phyloP scores from a whole-genome alignment of 2,888 invertebrate genomes.

The Epirrita christyi region DNA sequence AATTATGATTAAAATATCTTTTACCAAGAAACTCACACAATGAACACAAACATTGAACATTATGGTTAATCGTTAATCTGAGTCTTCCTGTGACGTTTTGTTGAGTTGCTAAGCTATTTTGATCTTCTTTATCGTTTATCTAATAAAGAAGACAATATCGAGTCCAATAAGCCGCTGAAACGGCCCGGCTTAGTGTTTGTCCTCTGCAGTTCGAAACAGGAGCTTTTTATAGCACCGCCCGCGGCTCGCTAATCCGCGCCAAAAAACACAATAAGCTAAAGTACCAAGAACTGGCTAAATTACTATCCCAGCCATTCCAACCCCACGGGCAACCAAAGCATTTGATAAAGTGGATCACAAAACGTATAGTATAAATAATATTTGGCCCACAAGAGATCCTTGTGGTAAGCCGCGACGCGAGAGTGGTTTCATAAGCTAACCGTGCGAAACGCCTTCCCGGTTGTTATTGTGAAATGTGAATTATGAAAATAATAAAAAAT shows the following conservation, averaged over 20 bases:
- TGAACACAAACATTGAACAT: no score
- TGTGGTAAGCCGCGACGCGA: slow-evolving; percentile 72
- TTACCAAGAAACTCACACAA: no score
- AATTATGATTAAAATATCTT: no score
- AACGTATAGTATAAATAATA: slow-evolving; percentile 81
- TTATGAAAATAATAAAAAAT: slow-evolving; percentile 85
- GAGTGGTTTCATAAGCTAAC: slow-evolving; percentile 80
- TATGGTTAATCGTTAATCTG: no score
- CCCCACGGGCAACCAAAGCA: slow-evolving; percentile 76
- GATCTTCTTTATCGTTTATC: slow-evolving; percentile 31
- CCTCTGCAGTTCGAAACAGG: slow-evolving; percentile 56
- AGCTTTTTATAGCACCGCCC: slow-evolving; percentile 70
- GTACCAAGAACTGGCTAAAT: slow-evolving; percentile 67
- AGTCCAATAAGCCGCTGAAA: slow-evolving; percentile 55
- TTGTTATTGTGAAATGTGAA: slow-evolving; percentile 84
- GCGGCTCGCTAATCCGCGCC: slow-evolving; percentile 70
- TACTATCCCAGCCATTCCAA: slow-evolving; percentile 76
- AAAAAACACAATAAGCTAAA: slow-evolving; percentile 80
- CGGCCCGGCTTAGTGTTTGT: slow-evolving; percentile 58
- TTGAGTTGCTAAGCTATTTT: slow-evolving; percentile 16
- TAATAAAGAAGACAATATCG: slow-evolving; percentile 51
- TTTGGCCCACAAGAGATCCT: slow-evolving; percentile 77
- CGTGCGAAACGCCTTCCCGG: slow-evolving; percentile 83
- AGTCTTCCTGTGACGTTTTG: not conserved
- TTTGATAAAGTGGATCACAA: slow-evolving; percentile 84